Base-by-base conservation (phyloP, 2,113 vertebrate species). In the Mastomys coucha region DNA sequence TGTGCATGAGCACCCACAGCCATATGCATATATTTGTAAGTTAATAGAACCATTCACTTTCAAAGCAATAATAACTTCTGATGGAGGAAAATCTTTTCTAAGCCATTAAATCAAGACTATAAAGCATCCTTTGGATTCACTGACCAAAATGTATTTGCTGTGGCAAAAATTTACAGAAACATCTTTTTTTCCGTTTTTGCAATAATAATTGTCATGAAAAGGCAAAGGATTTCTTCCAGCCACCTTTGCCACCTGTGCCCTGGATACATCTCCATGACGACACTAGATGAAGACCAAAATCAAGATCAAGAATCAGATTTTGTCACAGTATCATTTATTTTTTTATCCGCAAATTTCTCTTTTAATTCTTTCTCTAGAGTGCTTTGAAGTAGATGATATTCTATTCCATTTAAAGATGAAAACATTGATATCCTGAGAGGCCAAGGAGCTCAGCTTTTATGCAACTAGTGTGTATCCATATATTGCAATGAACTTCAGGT, bases 371-470 rank as follows among this genome's bases (percentile, higher is more conserved):
- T 81, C 11, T 16, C 24, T 20, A 3, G 0, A 39, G 16, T 42
- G 4, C 51, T 89, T 91, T 91, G 89, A 89, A 92, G 39, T 56
- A 86, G 42, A n/a, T 75, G 49, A 53, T 88, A 33, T 80, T 69
- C 26, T 39, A 16, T 49, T 53, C 36, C 39, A n/a, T 56, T 58
- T 89, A 45, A 28, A 78, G 63, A 31, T 65, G 11, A 76, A 56
- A 75, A 58, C 7, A 36, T 17, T 28, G 20, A 77, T 60, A 69
- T 65, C 81, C 69, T 20, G 12, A 51, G 31, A 95, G 14, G 26
- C 58, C 9, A 28, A 76, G 51, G 49, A 84, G 45, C 45, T 76
- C 33, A 81, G 19, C 31, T 2, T 75, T 39, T 10, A 2, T 84
- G 11, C 19, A 58, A 24, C 60, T 93, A 19, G 19, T 51, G 10